A percentile compares a stretch with the other conserved stretches of the same genome.
Conservation (phyloP, 1,140 invertebrate species). For the Chlorops oryzae region DNA sequence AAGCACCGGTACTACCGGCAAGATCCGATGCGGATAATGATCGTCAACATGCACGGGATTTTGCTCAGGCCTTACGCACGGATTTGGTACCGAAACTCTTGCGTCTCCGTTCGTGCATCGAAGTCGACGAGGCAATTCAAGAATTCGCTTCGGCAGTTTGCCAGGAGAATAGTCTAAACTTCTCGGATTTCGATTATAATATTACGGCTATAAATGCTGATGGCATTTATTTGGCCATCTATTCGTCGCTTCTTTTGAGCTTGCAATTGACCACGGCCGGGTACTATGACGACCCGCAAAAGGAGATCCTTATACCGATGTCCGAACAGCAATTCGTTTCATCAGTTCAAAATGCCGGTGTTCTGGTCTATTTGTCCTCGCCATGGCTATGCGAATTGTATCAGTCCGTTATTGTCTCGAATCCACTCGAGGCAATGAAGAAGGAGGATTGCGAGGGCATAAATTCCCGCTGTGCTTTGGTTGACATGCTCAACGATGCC, state of each 20-base stretch:
- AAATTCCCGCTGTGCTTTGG: slow-evolving; percentile 35
- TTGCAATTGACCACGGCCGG: slow-evolving; percentile 69
- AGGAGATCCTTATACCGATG: slow-evolving; percentile 51
- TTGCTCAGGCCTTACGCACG: slow-evolving; percentile 47
- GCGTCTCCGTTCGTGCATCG: slow-evolving; percentile 48
- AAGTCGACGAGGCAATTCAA: slow-evolving; percentile 83
- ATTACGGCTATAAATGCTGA: slow-evolving; percentile 89
- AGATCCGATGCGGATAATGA: slow-evolving; percentile 43
- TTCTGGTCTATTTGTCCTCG: slow-evolving; percentile 83
- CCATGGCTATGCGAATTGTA: slow-evolving; percentile 89
- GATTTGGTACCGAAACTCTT: slow-evolving; percentile 62
- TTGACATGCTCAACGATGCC: slow-evolving; percentile 59
- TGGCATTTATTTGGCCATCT: slow-evolving; percentile 87
- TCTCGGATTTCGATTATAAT: slow-evolving; percentile 51
- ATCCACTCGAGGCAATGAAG: slow-evolving; percentile 58
- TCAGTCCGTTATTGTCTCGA: slow-evolving; percentile 71
- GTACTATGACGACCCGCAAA: slow-evolving; percentile 64
- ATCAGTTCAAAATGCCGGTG: slow-evolving; percentile 82
- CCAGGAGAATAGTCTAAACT: slow-evolving; percentile 62
- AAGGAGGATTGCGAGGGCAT: slow-evolving; percentile 28
- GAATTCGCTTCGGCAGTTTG: slow-evolving; percentile 88
- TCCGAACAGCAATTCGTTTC: slow-evolving; percentile 81
- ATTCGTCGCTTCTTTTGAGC: slow-evolving; percentile 75
- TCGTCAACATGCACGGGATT: slow-evolving; percentile 43
- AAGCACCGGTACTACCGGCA: slow-evolving; percentile 41